Base-by-base conservation (phyloP, 2,113 vertebrate species). In the Gracilinanus agilis region DNA sequence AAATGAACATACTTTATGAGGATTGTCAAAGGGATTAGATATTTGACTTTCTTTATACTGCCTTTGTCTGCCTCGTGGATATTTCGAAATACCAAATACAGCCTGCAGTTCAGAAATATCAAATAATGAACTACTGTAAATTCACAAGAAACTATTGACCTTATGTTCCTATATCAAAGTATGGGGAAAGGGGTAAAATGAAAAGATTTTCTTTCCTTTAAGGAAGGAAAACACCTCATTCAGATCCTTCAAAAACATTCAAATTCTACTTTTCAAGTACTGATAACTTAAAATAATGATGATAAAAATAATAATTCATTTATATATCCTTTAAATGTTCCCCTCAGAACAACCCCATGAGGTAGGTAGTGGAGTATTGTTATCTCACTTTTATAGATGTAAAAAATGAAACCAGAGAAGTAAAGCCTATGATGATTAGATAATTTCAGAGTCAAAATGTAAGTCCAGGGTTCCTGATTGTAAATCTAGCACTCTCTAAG, bases 111-210 rank as follows among this genome's bases (percentile, higher is more conserved):
- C 67, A 83, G 67, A 40, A 83, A 40, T 98, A 98, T 97, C 98
- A 98, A 97, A 97, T 99, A 98, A 96, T 98, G 97, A 98, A 98
- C 98, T 98, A 97, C 98, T 98, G 98, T 98, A 94, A 92, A 97
- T 93, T 98, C 97, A 97, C 97, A 97, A 95, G 97, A 98, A 95
- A 90, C 83, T 53, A 5, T 58, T 90, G n/a, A 83, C n/a, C n/a
- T 83, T 83, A 83, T 83, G 67, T 83, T 83, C 67, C 67, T 83
- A 21, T 83, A 40, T 83, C 67, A 83, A 83, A 83, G n/a, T 40
- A 83, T 83, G 67, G 67, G 67, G 67, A 83, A 83, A 40, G 67
- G 34, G 67, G 67, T 83, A 83, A 83, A 83, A 75, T 75, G 29
- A 75, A 75, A 75, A 75, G 67, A 75, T 75, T 75, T 75, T 75